Percentiles rank a stretch among this genome's conserved stretches.
Conservation (phyloP, 2,888 invertebrate genomes). For the Erpobdella octoculata region DNA sequence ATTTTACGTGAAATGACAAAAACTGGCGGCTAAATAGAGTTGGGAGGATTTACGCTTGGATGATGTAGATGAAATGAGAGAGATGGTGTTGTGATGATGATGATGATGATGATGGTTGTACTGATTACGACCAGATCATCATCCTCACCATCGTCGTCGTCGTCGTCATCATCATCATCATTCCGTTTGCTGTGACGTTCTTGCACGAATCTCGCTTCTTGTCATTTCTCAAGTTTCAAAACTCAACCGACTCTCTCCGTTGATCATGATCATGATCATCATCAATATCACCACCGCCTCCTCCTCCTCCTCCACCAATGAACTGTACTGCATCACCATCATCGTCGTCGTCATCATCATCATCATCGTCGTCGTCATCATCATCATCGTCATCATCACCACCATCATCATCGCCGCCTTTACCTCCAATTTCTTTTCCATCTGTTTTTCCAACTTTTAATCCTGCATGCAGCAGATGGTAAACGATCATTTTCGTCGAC, state of each 20-base stretch:
- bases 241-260: no score
- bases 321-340: background rate
- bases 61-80: background rate
- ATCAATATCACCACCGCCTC: no score
- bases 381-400: background rate
- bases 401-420: background rate
- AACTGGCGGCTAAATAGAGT: background rate
- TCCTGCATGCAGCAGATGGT: no score
- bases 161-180: constrained; percentile 1
- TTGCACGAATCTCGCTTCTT: no score
- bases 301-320: background rate
- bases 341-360: background rate
- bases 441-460: no score
- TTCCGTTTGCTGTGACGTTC: no score
- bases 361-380: background rate
- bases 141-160: background rate
- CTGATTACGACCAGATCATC: background rate
- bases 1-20: background rate
- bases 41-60: no score
- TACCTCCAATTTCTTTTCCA: background rate
- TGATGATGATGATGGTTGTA: background rate
- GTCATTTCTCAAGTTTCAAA: no score
- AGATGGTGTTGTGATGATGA: background rate
- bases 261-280: no score
- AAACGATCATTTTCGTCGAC: no score